Conservation (phyloP, 2,888 invertebrate genomes). For the Drosophila acutilabella region DNA sequence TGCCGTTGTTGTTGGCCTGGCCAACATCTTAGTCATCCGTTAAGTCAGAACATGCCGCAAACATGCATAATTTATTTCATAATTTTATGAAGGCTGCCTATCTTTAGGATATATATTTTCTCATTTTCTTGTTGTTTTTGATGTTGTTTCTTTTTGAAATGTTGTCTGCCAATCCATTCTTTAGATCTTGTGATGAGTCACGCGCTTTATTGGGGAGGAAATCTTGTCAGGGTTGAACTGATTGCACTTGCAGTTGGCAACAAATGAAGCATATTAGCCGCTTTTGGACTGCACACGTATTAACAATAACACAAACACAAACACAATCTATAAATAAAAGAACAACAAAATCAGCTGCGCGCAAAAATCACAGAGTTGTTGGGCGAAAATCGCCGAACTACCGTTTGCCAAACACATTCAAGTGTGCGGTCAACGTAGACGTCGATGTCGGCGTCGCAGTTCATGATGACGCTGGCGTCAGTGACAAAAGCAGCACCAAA, state of each 20-base stretch:
- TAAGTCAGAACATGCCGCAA: slow-evolving; percentile 48
- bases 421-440: slow-evolving; percentile 59
- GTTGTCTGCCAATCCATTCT: slow-evolving; percentile 17
- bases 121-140: neutral
- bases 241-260: slow-evolving; percentile 39
- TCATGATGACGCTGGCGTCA: slow-evolving; percentile 29
- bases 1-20: slow-evolving; percentile 22
- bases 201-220: slow-evolving; percentile 5
- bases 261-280: slow-evolving; percentile 53
- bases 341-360: slow-evolving; percentile 80
- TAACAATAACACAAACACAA: slow-evolving; percentile 28
- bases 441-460: slow-evolving; percentile 27
- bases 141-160: neutral
- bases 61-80: slow-evolving; percentile 45
- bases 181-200: slow-evolving; percentile 46
- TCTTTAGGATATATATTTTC: neutral
- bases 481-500: slow-evolving; percentile 57
- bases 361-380: slow-evolving; percentile 57
- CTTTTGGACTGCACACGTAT: slow-evolving; percentile 32
- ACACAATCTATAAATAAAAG: slow-evolving; percentile 62
- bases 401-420: slow-evolving; percentile 65
- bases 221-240: slow-evolving; percentile 19
- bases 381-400: slow-evolving; percentile 40
- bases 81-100: slow-evolving; percentile 38
- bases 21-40: slow-evolving; percentile 59